Conservation (phyloP, 2,797 vertebrate genomes). For the Scleropages formosus region DNA sequence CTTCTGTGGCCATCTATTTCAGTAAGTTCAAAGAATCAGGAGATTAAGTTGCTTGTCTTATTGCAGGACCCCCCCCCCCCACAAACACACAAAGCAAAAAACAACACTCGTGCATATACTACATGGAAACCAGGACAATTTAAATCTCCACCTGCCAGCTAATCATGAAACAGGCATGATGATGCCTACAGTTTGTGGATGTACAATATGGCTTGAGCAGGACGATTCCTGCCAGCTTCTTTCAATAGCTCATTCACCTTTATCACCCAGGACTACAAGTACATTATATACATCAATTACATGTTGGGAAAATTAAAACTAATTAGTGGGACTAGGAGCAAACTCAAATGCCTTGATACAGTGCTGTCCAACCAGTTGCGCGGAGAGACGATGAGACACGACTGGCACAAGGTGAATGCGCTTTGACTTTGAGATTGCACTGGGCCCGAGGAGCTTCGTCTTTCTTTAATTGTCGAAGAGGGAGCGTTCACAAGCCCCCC, state of each 20-base stretch:
- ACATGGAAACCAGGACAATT: not conserved
- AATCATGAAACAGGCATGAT: no score
- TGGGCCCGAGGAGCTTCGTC: conserved; percentile 7
- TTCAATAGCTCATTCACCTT: not conserved
- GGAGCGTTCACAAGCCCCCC: not conserved
- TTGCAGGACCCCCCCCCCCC: no score
- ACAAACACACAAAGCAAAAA: no score
- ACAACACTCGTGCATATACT: no score
- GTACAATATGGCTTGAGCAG: no score
- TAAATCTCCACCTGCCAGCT: not conserved
- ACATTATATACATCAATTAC: not conserved
- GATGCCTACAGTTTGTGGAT: no score
- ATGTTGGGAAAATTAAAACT: not conserved
- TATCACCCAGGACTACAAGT: not conserved
- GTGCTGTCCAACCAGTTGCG: not conserved
- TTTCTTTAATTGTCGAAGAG: conserved; percentile 8
- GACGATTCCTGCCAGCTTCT: not conserved
- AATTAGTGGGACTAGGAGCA: not conserved
- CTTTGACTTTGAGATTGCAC: not conserved
- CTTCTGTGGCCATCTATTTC: no score
- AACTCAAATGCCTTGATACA: not conserved
- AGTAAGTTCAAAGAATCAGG: no score
- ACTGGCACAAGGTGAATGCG: not conserved
- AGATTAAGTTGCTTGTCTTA: no score
- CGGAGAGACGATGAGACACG: not conserved